These are phyloP conservation scores for Hoplodrina ambigua DNA, from an alignment of 2,888 invertebrate species.

Conservation along the genomic window DNA sequence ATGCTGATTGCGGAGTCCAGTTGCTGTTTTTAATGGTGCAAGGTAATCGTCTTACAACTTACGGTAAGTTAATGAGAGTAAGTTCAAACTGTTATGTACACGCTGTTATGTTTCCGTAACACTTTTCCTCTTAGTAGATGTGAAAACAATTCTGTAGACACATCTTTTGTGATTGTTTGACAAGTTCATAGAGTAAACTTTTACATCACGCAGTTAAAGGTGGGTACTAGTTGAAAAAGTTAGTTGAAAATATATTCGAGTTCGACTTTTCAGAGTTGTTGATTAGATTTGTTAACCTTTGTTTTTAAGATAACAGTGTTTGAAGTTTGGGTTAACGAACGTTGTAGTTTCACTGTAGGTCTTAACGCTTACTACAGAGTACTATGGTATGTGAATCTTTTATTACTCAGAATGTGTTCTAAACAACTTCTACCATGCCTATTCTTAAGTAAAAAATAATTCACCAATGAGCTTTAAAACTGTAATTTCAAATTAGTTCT, in stretches of 20 bases:
- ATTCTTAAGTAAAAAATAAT: background rate
- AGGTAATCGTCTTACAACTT: slow-evolving; percentile 56
- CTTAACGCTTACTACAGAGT: background rate
- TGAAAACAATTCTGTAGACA: slow-evolving; percentile 51
- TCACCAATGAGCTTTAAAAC: background rate
- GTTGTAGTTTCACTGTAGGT: slow-evolving; percentile 13
- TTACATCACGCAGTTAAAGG: slow-evolving; percentile 7
- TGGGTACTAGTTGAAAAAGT: background rate
- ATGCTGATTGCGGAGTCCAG: slow-evolving; percentile 22
- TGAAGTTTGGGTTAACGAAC: slow-evolving; percentile 23
- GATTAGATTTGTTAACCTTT: slow-evolving; percentile 26
- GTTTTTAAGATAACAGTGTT: slow-evolving; percentile 35
- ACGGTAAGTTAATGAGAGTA: slow-evolving; percentile 62
- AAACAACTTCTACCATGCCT: background rate
- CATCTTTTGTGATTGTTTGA: slow-evolving; percentile 48
- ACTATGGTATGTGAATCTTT: slow-evolving; percentile 1
- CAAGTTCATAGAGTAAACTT: slow-evolving; percentile 46
- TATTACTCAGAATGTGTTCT: background rate
- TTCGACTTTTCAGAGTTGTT: slow-evolving; percentile 13
- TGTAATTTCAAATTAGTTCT: background rate
- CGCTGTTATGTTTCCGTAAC: slow-evolving; percentile 51
- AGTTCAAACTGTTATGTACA: slow-evolving; percentile 56
- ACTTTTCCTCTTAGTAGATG: slow-evolving; percentile 59
- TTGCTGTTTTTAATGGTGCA: slow-evolving; percentile 25
- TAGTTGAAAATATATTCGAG: slow-evolving; percentile 16